phyloP scores from a whole-genome alignment of 2,888 invertebrate genomes.

The Marasmarcha lunaedactyla region DNA sequence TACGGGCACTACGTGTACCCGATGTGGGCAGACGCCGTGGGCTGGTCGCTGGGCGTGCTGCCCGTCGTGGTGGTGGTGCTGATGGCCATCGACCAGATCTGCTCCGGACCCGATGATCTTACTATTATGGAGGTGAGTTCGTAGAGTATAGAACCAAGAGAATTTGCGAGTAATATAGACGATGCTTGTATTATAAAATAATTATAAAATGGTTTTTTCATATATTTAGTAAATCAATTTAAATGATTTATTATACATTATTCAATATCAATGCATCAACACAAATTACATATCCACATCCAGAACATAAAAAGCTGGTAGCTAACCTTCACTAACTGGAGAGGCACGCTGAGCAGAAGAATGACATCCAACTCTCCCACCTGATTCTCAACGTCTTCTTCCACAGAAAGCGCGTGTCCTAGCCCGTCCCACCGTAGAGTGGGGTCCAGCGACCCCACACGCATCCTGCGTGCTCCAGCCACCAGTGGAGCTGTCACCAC shows the following conservation, averaged over 20 bases:
- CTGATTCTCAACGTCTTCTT: too few relatives aligned
- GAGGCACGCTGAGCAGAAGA: too few relatives aligned
- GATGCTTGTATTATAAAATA: too few relatives aligned
- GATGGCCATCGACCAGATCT: constrained; percentile 69
- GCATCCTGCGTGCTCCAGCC: constrained; percentile 70
- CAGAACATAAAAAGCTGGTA: too few relatives aligned
- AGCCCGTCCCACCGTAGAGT: constrained; percentile 77
- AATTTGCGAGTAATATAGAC: neutral
- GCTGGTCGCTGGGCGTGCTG: constrained; percentile 81
- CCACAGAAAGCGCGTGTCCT: constrained; percentile 71
- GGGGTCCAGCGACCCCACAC: constrained; percentile 72
- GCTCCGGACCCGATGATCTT: constrained; percentile 68
- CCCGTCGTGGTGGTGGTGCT: constrained; percentile 77
- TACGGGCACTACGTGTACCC: constrained; percentile 84
- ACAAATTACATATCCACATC: too few relatives aligned
- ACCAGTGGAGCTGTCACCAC: constrained; percentile 55
- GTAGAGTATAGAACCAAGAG: too few relatives aligned
- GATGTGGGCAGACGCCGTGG: constrained; percentile 81
- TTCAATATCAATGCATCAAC: too few relatives aligned
- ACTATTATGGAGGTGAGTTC: constrained; percentile 57
- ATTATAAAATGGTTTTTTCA: too few relatives aligned
- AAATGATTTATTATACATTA: too few relatives aligned
- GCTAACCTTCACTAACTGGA: too few relatives aligned
- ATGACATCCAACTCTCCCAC: too few relatives aligned
- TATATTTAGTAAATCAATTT: too few relatives aligned